Evolutionary conservation across 2,888 invertebrate genomes (phyloP).

Genomic region (Rotaria macrura): DNA sequence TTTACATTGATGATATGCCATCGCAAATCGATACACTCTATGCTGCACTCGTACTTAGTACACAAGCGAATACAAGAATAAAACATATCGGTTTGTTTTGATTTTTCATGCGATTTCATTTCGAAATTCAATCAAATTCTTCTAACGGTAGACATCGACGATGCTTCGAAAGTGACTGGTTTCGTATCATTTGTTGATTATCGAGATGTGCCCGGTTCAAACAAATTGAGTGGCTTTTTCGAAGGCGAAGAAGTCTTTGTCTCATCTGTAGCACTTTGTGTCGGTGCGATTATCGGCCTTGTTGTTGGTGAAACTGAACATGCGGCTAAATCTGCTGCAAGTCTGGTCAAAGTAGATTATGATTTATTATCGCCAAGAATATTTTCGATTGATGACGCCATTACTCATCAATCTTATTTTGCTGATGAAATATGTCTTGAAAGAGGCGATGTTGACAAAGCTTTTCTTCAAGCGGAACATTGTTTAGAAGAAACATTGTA

Average conservation of each 20-base stretch:
- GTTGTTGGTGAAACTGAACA: constrained; percentile 41
- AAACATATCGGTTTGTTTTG: no score
- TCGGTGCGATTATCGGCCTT: constrained; percentile 50
- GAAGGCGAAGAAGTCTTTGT: constrained; percentile 75
- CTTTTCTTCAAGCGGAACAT: constrained; percentile 61
- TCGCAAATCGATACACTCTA: constrained; percentile 59
- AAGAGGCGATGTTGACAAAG: constrained; percentile 53
- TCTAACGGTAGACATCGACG: no score
- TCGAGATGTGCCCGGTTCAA: no score
- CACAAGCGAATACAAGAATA: constrained; percentile 47
- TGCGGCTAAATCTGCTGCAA: constrained; percentile 37
- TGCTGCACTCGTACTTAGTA: constrained; percentile 66
- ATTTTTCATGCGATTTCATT: no score
- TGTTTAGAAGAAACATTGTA: constrained; percentile 68
- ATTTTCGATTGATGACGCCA: constrained; percentile 40
- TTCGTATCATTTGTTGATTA: no score
- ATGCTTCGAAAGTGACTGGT: no score
- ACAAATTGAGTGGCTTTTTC: constrained; percentile 57
- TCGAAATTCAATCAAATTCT: no score
- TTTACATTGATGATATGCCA: neutral
- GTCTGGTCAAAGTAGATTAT: constrained; percentile 38
- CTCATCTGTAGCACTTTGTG: constrained; percentile 61
- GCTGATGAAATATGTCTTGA: constrained; percentile 5
- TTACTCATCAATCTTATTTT: constrained; percentile 36
- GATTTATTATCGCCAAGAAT: constrained; percentile 36